Base-by-base conservation (phyloP, 2,888 invertebrate species). In the Zaprionus obscuricornis region DNA sequence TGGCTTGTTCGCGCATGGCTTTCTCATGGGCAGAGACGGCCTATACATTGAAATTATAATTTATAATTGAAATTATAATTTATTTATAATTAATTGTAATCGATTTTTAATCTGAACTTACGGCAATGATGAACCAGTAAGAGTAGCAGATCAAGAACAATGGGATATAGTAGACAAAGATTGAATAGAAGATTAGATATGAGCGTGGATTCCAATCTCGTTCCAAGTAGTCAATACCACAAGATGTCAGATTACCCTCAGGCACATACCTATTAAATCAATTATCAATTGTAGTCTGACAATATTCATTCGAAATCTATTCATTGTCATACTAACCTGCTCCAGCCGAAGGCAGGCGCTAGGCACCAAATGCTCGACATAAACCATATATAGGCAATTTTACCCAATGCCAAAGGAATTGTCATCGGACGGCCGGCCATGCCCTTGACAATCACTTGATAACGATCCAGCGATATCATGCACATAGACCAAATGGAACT, bases 401-500 rank as follows among this genome's bases (percentile, higher is more conserved):
- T 93, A 37, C 95, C 89, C 66, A 96, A 90, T 29, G 96, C 96
- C 67, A 94, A 93, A 78, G 94, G 96, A 86, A 94, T 95, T 45
- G 95, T 95, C 92, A 97, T 92, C 16, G 96, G 96, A 82, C 95
- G 94, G 8, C 95, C 97, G 47, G 96, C 93, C 79, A 97, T 92
- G 77, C 97, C 96, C 90, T 96, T 96, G 27, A 97, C 97, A 88
- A 98, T 98, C 55, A 97, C 97, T 89, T 96, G 96, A 92, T 97
- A 98, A 76, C 98, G 93, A 90, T 98, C 98, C 86, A 97, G 93
- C 54, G 97, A 96, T 77, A 98, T 97, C 93, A 95, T 94, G 10
- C 95, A 95, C 96, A 98, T 96, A 20, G 96, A 95, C 96, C 97
- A 97, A 87, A 98, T 98, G 58, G 97, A 97, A 77, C 93, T 93